Evolutionary conservation across 2,888 invertebrate genomes (phyloP), one percentile per base, ranked within the genome.

Genomic region (Nomada fabriciana): DNA sequence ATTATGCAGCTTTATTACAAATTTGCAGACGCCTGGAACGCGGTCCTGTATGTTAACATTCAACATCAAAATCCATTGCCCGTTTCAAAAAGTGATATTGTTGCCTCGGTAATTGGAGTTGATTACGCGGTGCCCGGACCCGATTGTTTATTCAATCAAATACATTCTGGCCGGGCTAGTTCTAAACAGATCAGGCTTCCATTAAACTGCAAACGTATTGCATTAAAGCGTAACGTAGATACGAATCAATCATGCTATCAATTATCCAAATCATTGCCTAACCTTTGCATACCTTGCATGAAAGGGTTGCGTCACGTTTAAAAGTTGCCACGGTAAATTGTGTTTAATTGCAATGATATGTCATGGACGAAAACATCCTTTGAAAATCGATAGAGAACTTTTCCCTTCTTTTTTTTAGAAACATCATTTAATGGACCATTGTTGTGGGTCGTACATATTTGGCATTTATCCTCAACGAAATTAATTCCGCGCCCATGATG

Each of bases 401-500:
- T 47, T 7, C 7, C 7, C 0, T 36, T 36, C 7, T 7, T 29
- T 29, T 29, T 29, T 29, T 67, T 73, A 1, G n/a, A 36, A 65
- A 15, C 42, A 25, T 29, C n/a, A 20, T 57, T 36, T 42, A 42
- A 57, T 43, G 1, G 25, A 67, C 68, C 59, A 77, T 80, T 83
- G 80, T 84, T 75, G 50, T 23, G 29, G 59, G 52, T 63, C 59
- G 68, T 50, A 36, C 36, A 36, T 36, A 47, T 47, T 47, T 47
- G 81, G 64, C 69, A 52, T 79, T 81, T 69, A 69, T 77, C 78
- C 67, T 77, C 36, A 71, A 64, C 65, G 57, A 77, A 83, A 86
- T 87, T 86, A 87, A 86, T 86, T 86, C 79, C 73, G 47, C 76
- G 75, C 72, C 68, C 76, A 63, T 74, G 74, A 79, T 80, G 75